A percentile compares a stretch with the other conserved stretches of the same genome.
These are phyloP conservation scores for Smithornis capensis DNA, from an alignment of 2,113 vertebrate genomes.

Conservation along the genomic window DNA sequence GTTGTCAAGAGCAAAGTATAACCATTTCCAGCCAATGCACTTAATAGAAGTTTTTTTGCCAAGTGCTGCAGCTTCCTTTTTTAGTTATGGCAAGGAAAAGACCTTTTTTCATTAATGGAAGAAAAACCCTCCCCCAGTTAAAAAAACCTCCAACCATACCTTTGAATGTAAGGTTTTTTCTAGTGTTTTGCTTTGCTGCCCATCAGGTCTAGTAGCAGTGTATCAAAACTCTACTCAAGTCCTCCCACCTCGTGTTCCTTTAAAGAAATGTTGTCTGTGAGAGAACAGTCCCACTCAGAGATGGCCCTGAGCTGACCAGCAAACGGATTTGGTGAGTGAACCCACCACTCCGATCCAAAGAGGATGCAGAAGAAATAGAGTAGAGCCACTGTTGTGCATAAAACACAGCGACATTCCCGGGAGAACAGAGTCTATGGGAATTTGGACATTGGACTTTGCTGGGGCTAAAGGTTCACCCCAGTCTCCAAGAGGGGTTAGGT, in stretches of 20 bases:
- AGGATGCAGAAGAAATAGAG: neutral
- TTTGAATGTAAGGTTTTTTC: neutral
- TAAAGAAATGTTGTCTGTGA: neutral
- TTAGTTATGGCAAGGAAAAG: neutral
- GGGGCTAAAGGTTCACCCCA: neutral
- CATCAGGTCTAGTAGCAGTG: accelerated
- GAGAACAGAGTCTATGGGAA: neutral
- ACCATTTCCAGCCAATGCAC: conserved; percentile 57
- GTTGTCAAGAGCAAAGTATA: conserved; percentile 57
- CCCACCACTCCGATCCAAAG: neutral
- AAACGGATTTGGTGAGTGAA: neutral
- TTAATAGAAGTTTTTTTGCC: conserved; percentile 51
- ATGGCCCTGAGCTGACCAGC: neutral
- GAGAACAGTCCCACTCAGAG: neutral
- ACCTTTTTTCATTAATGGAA: neutral
- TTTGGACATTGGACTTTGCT: neutral
- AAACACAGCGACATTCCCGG: neutral
- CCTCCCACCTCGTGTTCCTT: accelerated
- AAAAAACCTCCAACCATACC: neutral
- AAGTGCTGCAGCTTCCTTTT: conserved; percentile 23
- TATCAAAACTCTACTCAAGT: neutral
- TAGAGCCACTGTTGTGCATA: neutral
- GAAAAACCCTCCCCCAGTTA: neutral
- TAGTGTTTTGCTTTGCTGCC: neutral
- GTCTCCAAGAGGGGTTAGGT: neutral